Evolutionary conservation across 2,888 invertebrate genomes (phyloP).

Genomic region (Coremacera marginata): DNA sequence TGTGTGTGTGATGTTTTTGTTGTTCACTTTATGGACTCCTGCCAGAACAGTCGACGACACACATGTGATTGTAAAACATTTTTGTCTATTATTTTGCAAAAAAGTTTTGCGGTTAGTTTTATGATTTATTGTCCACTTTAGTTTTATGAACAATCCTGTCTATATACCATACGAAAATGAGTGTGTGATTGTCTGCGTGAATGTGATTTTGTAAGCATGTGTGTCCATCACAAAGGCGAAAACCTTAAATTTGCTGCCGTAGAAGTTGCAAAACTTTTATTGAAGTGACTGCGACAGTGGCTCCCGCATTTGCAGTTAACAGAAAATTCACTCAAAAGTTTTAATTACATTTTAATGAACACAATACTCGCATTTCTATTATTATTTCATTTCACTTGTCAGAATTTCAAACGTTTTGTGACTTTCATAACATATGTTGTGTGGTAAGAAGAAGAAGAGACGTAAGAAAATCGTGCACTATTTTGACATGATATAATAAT

Average conservation of each 20-base stretch:
- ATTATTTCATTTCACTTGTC: not conserved
- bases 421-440: not conserved
- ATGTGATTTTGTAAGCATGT: constrained; percentile 1
- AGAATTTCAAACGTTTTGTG: no score
- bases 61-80: not conserved
- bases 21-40: not conserved
- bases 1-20: not conserved
- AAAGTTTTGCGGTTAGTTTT: constrained; percentile 7
- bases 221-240: not conserved
- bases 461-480: no score
- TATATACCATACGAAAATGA: not conserved
- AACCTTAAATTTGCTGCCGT: not conserved
- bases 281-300: not conserved
- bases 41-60: not conserved
- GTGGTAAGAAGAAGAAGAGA: no score
- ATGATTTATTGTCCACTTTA: constrained; percentile 36
- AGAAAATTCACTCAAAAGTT: constrained; percentile 13
- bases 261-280: not conserved
- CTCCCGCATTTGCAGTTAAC: not conserved
- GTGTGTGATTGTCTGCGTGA: not conserved
- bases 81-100: not conserved
- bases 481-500: no score
- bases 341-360: constrained; percentile 16
- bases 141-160: constrained; percentile 4
- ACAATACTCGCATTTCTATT: not conserved